Base-by-base conservation (phyloP, 1,140 invertebrate species). In the Eciton burchellii region DNA sequence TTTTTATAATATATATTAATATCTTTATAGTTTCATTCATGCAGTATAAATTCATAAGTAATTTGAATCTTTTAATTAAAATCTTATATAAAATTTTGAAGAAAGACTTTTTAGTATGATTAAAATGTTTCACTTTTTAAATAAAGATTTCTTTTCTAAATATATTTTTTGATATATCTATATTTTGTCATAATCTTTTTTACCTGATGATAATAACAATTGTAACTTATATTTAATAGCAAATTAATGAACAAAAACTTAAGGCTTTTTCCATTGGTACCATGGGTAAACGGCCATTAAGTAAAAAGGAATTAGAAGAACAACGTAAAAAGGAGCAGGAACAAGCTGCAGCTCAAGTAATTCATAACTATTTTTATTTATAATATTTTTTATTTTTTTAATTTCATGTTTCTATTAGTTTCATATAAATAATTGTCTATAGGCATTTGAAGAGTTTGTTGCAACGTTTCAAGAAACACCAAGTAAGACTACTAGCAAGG, bases 371-470 rank as follows among this genome's bases (percentile, higher is more conserved):
- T 26, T 29, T 52, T 59, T 65, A 24, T 24, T 3, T 26, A 9
- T 47, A n/a, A n/a, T 56, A 26, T 81, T 72, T 81, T 54, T 56
- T 76, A 71, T 82, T 35, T 56, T 76, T 72, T 82, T 35, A 35
- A 35, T n/a, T 52, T 8, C 29, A 6, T 2, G 16, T 70, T 11
- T 52, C 0, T 3, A 26, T 43, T 12, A 16, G 35, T 60, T 12
- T 63, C 21, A 16, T 9, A 66, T 21, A n/a, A 1, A 43, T 59
- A 14, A 59, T 92, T 93, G 1, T 26, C 3, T n/a, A 49, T 83
- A 98, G 96, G 98, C 97, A 5, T 99, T 99, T 94, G 97, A 99
- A 95, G 98, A 99, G 93, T 99, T 99, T 96, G 97, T 99, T 24
- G 98, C 98, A 76, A 98, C 98, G 14, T 99, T 99, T 94, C 98